Base-by-base conservation (phyloP, 1,140 invertebrate genomes). In the Helicorthomorpha holstii region DNA sequence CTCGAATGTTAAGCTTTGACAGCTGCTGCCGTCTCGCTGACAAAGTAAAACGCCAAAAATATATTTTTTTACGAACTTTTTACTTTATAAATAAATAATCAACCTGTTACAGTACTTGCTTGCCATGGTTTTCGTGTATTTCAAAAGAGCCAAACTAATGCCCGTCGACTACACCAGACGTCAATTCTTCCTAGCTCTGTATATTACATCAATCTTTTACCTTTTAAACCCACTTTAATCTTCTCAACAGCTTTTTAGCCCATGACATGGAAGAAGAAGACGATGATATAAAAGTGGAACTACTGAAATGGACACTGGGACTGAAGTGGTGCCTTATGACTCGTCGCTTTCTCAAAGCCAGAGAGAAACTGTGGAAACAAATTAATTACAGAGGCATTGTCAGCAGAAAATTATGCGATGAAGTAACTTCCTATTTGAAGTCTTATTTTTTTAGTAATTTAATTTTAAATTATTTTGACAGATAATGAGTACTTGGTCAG, bases 221-320 rank as follows among this genome's bases (percentile, higher is more conserved):
- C 16, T 34, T 16, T 7, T 34, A 7, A n/a, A n/a, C n/a, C n/a
- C n/a, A n/a, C n/a, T n/a, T 16, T 34, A 34, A 34, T 34, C 16
- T 7, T 16, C 16, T 7, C 29, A 7, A 34, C 29, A 75, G 74
- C 45, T 74, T 72, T 59, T 61, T 77, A 26, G 75, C 74, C 19
- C 72, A 75, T 62, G 73, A 75, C 52, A 74, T 77, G 66, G 74
- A 77, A 59, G 75, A 78, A 59, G 75, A 78, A 59, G 70, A 75
- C 34, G 69, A 74, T 54, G 66, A 74, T 41, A 56, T 66, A 10
- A 73, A 73, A 58, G 67, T 66, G 58, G 70, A 73, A 57, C 68
- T 75, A 48, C 68, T 74, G 56, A 64, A 69, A 3, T 75, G 71
- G 70, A 67, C 68, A 27, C 59, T 71, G 4, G 70, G 29, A 16